phyloP scores from a whole-genome alignment of 37 sponge, comb jelly and placozoan species.

The Crambe crambe region DNA sequence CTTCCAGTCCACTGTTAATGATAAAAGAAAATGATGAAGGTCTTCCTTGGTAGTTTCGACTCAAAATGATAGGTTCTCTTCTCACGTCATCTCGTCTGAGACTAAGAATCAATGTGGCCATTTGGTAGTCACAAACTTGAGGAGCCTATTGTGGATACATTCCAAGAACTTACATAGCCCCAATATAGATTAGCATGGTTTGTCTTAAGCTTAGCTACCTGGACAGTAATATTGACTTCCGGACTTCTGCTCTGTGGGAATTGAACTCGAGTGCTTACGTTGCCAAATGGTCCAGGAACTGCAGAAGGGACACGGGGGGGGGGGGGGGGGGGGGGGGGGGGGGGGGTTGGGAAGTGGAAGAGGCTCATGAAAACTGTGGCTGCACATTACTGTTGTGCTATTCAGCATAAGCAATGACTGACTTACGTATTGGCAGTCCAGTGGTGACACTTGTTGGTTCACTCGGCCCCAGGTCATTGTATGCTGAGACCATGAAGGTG shows the following conservation, averaged over 20 bases:
- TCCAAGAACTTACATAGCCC: too few relatives aligned
- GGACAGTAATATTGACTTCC: background rate
- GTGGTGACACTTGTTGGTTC: background rate
- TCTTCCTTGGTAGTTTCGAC: background rate
- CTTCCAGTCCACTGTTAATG: background rate
- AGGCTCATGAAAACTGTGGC: too few relatives aligned
- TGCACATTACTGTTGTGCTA: too few relatives aligned
- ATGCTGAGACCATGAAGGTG: background rate
- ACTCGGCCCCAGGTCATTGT: background rate
- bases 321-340: too few relatives aligned
- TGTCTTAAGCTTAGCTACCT: too few relatives aligned
- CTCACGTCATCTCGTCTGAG: background rate
- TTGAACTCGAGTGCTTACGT: background rate
- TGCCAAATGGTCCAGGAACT: background rate
- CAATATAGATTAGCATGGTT: background rate
- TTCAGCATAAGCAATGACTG: too few relatives aligned
- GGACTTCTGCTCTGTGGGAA: background rate
- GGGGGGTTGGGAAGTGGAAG: too few relatives aligned
- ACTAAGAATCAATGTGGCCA: background rate
- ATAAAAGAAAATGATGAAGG: background rate
- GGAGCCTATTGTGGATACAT: background rate
- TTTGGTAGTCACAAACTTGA: background rate
- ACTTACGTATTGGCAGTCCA: background rate
- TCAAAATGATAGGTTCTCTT: background rate
- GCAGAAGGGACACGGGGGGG: background rate